phyloP scores from a whole-genome alignment of 2,888 invertebrate species.

The Agrilus biguttatus region DNA sequence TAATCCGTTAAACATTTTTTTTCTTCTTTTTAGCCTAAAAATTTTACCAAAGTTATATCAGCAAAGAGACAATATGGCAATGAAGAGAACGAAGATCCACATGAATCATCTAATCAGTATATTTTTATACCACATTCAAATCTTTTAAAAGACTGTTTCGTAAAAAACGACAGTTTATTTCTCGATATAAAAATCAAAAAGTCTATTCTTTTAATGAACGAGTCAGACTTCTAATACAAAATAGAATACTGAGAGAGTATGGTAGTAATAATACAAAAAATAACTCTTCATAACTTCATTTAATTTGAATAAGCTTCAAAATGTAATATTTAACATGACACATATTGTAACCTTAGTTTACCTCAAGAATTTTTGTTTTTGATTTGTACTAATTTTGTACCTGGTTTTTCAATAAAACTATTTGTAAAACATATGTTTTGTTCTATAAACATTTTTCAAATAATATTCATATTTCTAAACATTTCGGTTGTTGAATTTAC shows the following conservation, averaged over 20 bases:
- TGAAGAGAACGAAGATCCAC: slow-evolving; percentile 28
- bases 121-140: slow-evolving; percentile 53
- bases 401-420: too few species aligned
- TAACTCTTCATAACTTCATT: background rate
- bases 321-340: too few species aligned
- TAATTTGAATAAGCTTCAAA: too few species aligned
- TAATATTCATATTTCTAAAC: too few species aligned
- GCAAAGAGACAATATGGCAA: slow-evolving; percentile 36
- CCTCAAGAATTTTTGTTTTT: too few species aligned
- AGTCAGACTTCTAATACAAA: slow-evolving; percentile 11
- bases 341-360: too few species aligned
- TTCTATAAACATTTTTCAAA: too few species aligned
- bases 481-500: too few species aligned
- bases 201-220: slow-evolving; percentile 9
- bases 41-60: slow-evolving; percentile 48
- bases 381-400: too few species aligned
- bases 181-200: slow-evolving; percentile 37
- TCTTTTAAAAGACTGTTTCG: slow-evolving; percentile 42
- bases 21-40: slow-evolving; percentile 36
- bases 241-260: background rate
- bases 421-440: too few species aligned
- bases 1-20: background rate
- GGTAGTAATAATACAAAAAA: background rate
- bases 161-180: slow-evolving; percentile 46
- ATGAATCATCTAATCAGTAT: slow-evolving; percentile 37